Evolutionary conservation across 2,797 vertebrate genomes (phyloP), one percentile per base, ranked within the genome.

Genomic region (Lates japonicus): DNA sequence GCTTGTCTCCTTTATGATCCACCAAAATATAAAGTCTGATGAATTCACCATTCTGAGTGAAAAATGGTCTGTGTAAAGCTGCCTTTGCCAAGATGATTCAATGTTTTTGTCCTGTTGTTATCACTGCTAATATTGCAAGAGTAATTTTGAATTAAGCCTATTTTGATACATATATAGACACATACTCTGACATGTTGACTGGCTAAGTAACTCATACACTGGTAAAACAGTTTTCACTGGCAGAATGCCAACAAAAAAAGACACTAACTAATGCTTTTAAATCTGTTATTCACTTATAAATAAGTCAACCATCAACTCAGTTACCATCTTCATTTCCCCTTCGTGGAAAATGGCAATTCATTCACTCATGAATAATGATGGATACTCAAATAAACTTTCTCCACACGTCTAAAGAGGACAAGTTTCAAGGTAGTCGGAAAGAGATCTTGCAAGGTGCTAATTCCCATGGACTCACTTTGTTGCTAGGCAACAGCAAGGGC

Each of bases 401-500:
- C 61, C 51, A 44, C 58, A 46, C 42, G 7, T 69, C 44, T 17
- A 10, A 60, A 44, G 25, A 78, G 78, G 61, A 74, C 64, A 75
- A 58, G 49, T 81, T 83, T 88, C 72, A 64, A 81, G 80, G 61
- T 70, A 82, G 66, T 62, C 33, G 17, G 68, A 61, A 35, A 74
- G 39, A 33, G 58, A 83, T 70, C 62, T 66, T 59, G 63, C 61
- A 55, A 77, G 80, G 78, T 70, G 49, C 12, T 9, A 17, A 72
- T 78, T 88, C 78, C 41, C 55, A 31, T 16, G 69, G 72, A 83
- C 74, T 82, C 78, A 78, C 74, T 76, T 77, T 88, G 95, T 96
- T 97, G 93, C 96, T 91, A 95, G 62, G 96, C 95, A 97, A 96
- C 95, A 87, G 72, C 68, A 54, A 72, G 79, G 74, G 70, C 69